These are phyloP conservation scores for Aphis gossypii DNA, from an alignment of 1,140 invertebrate species.

Conservation along the genomic window DNA sequence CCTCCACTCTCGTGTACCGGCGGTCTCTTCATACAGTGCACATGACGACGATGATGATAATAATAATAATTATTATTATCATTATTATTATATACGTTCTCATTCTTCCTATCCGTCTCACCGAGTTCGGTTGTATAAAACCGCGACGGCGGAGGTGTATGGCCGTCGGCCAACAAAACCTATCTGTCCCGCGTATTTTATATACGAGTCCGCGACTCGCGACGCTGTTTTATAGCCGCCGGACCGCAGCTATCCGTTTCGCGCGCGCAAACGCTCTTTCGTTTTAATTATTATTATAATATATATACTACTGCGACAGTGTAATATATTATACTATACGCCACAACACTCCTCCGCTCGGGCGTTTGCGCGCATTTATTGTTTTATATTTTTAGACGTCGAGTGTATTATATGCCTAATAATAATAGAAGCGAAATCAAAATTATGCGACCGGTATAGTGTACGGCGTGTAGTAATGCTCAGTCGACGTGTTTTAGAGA, in stretches of 20 bases:
- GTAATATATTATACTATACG: background rate
- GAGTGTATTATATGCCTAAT: background rate
- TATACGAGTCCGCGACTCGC: background rate
- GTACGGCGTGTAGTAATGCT: background rate
- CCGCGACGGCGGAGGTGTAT: background rate
- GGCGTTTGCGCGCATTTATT: background rate
- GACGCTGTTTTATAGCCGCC: background rate
- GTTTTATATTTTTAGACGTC: constrained; percentile 33
- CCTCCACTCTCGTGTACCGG: background rate
- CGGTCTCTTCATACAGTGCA: background rate
- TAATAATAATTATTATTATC: background rate
- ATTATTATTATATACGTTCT: background rate
- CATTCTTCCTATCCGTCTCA: background rate
- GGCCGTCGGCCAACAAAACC: constrained; percentile 2
- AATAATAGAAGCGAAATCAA: background rate
- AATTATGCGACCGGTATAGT: background rate
- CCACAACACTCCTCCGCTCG: background rate
- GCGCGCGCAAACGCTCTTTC: background rate
- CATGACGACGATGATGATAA: background rate
- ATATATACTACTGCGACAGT: background rate
- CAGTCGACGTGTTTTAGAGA: background rate
- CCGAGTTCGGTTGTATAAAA: background rate
- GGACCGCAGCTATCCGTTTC: background rate
- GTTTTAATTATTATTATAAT: constrained; percentile 13
- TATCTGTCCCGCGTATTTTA: background rate